Evolutionary conservation across 2,888 invertebrate species (phyloP).

Genomic region (Drosophila borborema): DNA sequence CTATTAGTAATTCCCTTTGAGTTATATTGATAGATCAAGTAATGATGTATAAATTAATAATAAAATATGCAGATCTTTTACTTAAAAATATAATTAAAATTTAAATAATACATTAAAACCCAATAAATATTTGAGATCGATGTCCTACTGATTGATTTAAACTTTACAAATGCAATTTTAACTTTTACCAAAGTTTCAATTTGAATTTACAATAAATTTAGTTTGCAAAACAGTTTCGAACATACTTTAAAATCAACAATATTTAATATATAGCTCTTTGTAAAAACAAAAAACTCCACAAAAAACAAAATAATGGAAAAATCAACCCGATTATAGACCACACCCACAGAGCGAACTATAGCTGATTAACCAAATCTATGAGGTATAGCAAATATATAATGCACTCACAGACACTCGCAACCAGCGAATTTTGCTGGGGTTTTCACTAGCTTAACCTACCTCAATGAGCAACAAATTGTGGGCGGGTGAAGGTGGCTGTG

Average conservation of each 20-base stretch:
- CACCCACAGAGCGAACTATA: slow-evolving; percentile 26
- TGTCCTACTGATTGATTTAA: neutral
- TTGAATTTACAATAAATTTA: neutral
- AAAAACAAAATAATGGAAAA: neutral
- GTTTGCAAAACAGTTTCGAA: neutral
- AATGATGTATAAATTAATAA: too few species aligned
- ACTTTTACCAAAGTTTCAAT: too few species aligned
- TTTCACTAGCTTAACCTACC: slow-evolving; percentile 69
- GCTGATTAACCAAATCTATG: slow-evolving; percentile 48
- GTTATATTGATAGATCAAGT: too few species aligned
- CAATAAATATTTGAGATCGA: neutral
- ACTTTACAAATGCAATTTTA: neutral
- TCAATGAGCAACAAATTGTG: slow-evolving; percentile 54
- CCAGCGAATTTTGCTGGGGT: slow-evolving; percentile 4
- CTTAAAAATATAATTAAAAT: too few species aligned
- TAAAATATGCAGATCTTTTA: too few species aligned
- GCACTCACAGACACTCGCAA: slow-evolving; percentile 12
- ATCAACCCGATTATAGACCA: slow-evolving; percentile 30
- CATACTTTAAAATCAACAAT: too few species aligned
- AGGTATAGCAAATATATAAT: slow-evolving; percentile 18
- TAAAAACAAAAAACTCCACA: neutral
- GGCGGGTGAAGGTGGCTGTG: neutral
- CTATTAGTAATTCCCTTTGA: too few species aligned
- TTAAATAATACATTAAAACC: too few species aligned
- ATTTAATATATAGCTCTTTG: slow-evolving; percentile 6